These are phyloP conservation scores for Macrosoma leucophasiata DNA, from an alignment of 2,888 invertebrate genomes.

Conservation along the genomic window DNA sequence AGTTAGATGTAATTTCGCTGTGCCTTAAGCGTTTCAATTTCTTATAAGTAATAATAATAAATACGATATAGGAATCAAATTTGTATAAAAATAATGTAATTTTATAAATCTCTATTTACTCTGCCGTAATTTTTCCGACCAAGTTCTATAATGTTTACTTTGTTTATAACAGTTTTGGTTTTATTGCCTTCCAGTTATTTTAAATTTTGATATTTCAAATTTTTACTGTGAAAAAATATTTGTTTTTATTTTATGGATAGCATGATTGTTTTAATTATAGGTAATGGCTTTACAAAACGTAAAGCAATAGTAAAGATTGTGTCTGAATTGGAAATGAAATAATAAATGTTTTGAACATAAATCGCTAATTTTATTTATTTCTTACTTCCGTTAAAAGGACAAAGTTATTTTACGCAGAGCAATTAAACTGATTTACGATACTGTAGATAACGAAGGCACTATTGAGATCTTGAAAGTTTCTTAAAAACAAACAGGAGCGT, in stretches of 20 bases:
- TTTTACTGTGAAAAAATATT: constrained; percentile 28
- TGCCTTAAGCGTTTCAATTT: constrained; percentile 76
- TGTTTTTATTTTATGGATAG: constrained; percentile 27
- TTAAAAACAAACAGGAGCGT: too few relatives aligned
- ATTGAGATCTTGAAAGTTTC: too few relatives aligned
- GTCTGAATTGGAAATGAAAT: constrained; percentile 47
- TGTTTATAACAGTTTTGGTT: constrained; percentile 19
- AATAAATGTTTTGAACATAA: constrained; percentile 67
- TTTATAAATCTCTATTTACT: constrained; percentile 60
- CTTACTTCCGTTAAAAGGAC: not conserved
- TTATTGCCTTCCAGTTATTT: constrained; percentile 19
- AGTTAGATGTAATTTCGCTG: constrained; percentile 69
- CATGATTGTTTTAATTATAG: constrained; percentile 28
- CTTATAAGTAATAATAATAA: constrained; percentile 46
- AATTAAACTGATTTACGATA: not conserved
- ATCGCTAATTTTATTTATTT: constrained; percentile 14
- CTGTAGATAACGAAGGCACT: too few relatives aligned
- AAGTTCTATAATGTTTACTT: constrained; percentile 30
- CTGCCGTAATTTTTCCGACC: constrained; percentile 41
- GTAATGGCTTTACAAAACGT: constrained; percentile 37
- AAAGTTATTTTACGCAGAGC: not conserved
- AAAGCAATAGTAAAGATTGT: constrained; percentile 47
- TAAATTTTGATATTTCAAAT: constrained; percentile 7
- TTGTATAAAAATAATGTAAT: constrained; percentile 54
- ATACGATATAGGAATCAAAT: constrained; percentile 46